A percentile compares a stretch with the other conserved stretches of the same genome.
These are phyloP conservation scores for Piprites chloris DNA, from an alignment of 2,113 vertebrate species.

Conservation along the genomic window DNA sequence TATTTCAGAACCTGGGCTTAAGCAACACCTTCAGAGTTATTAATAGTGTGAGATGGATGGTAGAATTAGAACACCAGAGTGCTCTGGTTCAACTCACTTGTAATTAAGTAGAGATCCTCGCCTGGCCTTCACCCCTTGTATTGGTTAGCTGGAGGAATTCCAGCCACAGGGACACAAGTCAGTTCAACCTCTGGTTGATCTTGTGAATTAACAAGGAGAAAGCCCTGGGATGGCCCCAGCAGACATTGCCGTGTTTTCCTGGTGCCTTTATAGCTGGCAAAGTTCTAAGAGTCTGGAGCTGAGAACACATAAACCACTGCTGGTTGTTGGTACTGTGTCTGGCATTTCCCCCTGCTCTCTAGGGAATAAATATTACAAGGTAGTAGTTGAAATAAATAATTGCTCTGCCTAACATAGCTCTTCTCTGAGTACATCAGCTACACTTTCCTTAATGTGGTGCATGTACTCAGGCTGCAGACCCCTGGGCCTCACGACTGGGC, in stretches of 20 bases:
- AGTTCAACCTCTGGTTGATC: not conserved
- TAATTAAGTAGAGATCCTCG: not conserved
- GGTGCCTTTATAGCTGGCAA: not conserved
- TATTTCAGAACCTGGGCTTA: slow-evolving; percentile 19
- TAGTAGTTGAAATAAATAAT: not conserved
- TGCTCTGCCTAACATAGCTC: not conserved
- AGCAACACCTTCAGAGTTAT: not conserved
- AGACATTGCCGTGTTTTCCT: not conserved
- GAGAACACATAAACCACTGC: not conserved
- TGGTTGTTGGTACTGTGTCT: not conserved
- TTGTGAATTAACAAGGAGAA: not conserved
- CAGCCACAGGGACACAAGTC: not conserved
- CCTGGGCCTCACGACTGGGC: not conserved
- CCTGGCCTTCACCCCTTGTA: not conserved
- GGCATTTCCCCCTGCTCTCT: not conserved
- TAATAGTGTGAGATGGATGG: not conserved
- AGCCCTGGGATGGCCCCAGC: not conserved
- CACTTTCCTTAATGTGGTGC: not conserved
- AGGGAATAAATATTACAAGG: not conserved
- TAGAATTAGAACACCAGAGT: not conserved
- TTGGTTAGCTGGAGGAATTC: not conserved
- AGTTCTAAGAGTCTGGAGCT: not conserved
- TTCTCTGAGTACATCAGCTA: not conserved
- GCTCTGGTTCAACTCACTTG: not conserved
- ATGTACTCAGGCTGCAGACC: not conserved